Evolutionary conservation across 2,888 invertebrate species (phyloP), one percentile per base, ranked within the genome.

Genomic region (Tenthredo amoena): DNA sequence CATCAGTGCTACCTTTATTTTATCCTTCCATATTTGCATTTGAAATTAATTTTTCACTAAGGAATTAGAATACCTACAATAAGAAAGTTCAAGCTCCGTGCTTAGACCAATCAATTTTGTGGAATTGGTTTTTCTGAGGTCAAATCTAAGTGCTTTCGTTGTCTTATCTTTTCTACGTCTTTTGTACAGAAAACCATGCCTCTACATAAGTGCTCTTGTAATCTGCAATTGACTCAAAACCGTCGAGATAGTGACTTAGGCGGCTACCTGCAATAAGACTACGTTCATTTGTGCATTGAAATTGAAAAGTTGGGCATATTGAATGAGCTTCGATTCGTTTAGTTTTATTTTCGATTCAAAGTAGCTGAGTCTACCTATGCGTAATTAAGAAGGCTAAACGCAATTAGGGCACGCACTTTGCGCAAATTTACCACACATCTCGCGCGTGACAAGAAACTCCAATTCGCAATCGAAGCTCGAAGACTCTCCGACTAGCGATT

Each of bases 341-440:
- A 40, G 9, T 74, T 77, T 47, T 9, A 50, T 18, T 47, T 4
- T 18, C 34, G n/a, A 50, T 9, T 34, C 3, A 55, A 81, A 37
- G 40, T 62, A 62, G 40, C 40, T 21, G 72, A 40, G n/a, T 21
- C n/a, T 62, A 58, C 18, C 9, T 40, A 58, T n/a, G 58, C 68
- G 50, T 83, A 65, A 83, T 68, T 83, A 43, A 34, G 65, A 83
- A 82, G 31, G 83, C 47, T 68, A 71, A 37, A 34, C 71, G 71
- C 34, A 83, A 81, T 83, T 68, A 65, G 83, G 47, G 21, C 83
- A 12, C 68, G 83, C 68, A 47, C 31, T 71, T 68, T 68, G 71
- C 47, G 68, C 83, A 47, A n/a, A 83, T 83, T 65, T 83, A 47
- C 71, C 83, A 50, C 65, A 71, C 47, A 83, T 83, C 83, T 6